Evolutionary conservation across 2,797 vertebrate genomes (phyloP), one percentile per base, ranked within the genome.

Genomic region (Aphelocoma californica): DNA sequence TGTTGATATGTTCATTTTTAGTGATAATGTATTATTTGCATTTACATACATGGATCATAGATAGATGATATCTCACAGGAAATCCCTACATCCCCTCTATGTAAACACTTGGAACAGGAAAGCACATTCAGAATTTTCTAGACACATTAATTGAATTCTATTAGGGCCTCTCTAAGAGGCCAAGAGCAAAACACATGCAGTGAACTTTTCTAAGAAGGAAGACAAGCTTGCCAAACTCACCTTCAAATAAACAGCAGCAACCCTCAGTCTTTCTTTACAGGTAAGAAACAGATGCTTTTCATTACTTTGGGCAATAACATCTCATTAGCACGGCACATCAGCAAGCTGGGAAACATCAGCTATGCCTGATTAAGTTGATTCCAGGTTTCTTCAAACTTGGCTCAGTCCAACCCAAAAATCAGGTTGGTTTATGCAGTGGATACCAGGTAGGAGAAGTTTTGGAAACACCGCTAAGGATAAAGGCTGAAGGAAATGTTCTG

Each of bases 221-320:
- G 53, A 71, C 20, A 80, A 16, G 10, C 19, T 31, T 53, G 26
- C 20, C 28, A 74, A 80, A 66, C 36, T 92, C 36, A 61, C 57
- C 88, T 78, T 57, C 34, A 88, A 57, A 79, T 9, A 18, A 81
- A 78, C 34, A n/a, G 11, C 54, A 86, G 31, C 12, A 72, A 40
- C 38, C 32, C 32, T 65, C 58, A 65, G 12, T 36, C 71, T 92
- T 64, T 54, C 50, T 65, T 86, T 57, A 47, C 42, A 69, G 57
- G 80, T 72, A 47, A 77, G 72, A 82, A 88, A 34, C 81, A 90
- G 81, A 67, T 86, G 75, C 31, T 81, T 94, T 86, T 87, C 36
- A 70, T 85, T 71, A 74, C 60, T 90, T 82, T 47, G 42, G 47
- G 65, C 71, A 86, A 40, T 74, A 83, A 86, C 31, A 80, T 34